Conservation (phyloP, 1,140 invertebrate genomes). For the Bombus confusus region DNA sequence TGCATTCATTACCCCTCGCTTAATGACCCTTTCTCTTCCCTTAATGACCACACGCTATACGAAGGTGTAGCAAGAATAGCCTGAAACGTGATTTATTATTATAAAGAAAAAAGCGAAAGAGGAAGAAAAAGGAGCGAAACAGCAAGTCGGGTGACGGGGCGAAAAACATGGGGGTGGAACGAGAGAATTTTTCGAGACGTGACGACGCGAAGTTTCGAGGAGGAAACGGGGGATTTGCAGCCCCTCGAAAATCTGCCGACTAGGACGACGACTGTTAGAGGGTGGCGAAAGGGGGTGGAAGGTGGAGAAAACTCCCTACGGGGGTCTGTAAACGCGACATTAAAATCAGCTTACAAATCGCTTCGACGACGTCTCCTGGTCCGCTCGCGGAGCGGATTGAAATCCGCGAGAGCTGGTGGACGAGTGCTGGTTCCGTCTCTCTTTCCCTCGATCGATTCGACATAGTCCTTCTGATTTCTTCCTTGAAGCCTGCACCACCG, state of each 20-base stretch:
- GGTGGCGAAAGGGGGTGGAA: constrained; percentile 4
- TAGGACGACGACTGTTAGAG: constrained; percentile 11
- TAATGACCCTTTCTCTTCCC: constrained; percentile 58
- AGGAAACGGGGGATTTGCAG: constrained; percentile 4
- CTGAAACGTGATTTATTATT: constrained; percentile 72
- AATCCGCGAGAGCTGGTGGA: constrained; percentile 52
- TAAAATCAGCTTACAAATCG: constrained; percentile 76
- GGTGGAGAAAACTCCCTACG: constrained; percentile 36
- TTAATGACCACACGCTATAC: constrained; percentile 68
- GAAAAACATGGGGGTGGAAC: constrained; percentile 29
- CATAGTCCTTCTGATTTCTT: constrained; percentile 23
- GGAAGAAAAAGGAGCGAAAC: neutral
- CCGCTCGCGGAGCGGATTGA: constrained; percentile 61
- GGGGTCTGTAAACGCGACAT: constrained; percentile 72
- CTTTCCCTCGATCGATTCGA: constrained; percentile 18
- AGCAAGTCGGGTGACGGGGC: constrained; percentile 47
- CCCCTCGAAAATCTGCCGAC: constrained; percentile 63
- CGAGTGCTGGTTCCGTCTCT: constrained; percentile 24
- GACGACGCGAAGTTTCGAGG: constrained; percentile 13
- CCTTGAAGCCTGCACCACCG: constrained; percentile 7
- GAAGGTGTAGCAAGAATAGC: constrained; percentile 52
- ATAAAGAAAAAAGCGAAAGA: constrained; percentile 22
- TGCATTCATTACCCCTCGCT: constrained; percentile 68
- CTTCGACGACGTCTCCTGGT: constrained; percentile 63
- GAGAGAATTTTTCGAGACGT: constrained; percentile 22